A percentile compares a stretch with the other conserved stretches of the same genome.
phyloP scores from a whole-genome alignment of 2,113 vertebrate species.

The Pelvicachromis taeniatus region DNA sequence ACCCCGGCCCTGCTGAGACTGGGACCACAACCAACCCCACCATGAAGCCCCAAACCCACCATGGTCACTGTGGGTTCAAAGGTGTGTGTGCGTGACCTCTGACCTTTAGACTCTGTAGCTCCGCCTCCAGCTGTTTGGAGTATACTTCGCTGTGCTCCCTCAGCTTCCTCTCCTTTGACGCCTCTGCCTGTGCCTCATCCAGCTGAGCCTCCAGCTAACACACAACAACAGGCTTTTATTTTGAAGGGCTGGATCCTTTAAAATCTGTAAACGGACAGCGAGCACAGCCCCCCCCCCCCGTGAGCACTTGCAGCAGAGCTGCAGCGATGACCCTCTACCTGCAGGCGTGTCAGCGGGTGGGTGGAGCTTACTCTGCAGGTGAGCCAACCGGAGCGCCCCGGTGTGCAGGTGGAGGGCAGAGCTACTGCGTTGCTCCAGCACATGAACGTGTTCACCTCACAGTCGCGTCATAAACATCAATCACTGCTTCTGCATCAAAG shows the following conservation, averaged over 20 bases:
- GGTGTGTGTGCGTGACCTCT: not conserved
- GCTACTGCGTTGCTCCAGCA: not conserved
- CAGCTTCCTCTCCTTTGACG: slow-evolving; percentile 90
- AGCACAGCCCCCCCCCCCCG: not conserved
- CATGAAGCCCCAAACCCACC: not conserved
- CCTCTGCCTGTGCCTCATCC: slow-evolving; percentile 84
- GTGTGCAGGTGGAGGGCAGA: not conserved
- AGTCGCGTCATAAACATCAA: not conserved
- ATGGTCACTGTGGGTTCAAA: not conserved
- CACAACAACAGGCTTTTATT: slow-evolving; percentile 8
- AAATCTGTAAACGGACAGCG: not conserved
- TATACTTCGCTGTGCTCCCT: slow-evolving; percentile 90
- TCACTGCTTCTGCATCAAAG: not conserved
- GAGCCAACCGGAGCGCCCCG: not conserved
- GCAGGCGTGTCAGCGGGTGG: not conserved
- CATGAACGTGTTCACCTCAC: not conserved
- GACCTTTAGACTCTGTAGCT: slow-evolving; percentile 88
- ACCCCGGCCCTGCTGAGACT: slow-evolving; percentile 82
- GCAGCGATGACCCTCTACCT: not conserved
- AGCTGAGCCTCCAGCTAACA: slow-evolving; percentile 87
- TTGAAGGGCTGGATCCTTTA: not conserved
- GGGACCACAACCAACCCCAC: not conserved
- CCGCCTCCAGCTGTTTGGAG: slow-evolving; percentile 88
- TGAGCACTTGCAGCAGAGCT: not conserved
- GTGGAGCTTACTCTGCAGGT: not conserved